Percentiles rank a stretch among this genome's conserved stretches.
Evolutionary conservation across 2,888 invertebrate genomes (phyloP).

Genomic region (Endotricha flammealis): DNA sequence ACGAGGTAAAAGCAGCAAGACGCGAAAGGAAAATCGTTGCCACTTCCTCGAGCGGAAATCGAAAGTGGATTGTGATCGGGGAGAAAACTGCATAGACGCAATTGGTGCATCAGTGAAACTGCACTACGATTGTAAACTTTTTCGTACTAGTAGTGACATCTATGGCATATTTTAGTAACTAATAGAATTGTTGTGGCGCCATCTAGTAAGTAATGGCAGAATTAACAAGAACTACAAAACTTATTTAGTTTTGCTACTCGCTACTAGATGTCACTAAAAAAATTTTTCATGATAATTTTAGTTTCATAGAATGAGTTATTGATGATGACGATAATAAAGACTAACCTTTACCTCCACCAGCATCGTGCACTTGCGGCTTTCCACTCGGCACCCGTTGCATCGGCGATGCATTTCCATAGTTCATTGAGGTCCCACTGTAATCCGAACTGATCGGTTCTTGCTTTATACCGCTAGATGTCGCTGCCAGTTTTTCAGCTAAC

Average conservation of each 20-base stretch:
- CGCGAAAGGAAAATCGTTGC: constrained; percentile 64
- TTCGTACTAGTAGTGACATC: constrained; percentile 38
- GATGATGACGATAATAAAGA: constrained; percentile 25
- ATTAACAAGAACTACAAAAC: constrained; percentile 9
- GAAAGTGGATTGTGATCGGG: constrained; percentile 62
- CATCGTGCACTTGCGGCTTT: constrained; percentile 72
- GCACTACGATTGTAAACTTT: constrained; percentile 10
- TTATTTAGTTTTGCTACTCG: constrained; percentile 23
- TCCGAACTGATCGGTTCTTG: constrained; percentile 72
- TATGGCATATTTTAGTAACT: constrained; percentile 21
- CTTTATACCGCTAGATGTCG: constrained; percentile 83
- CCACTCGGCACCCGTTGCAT: constrained; percentile 75
- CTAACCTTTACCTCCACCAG: constrained; percentile 78
- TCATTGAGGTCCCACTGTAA: constrained; percentile 71
- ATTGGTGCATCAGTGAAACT: constrained; percentile 21
- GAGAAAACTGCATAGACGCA: constrained; percentile 58
- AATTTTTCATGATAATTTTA: background rate
- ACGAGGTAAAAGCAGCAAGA: constrained; percentile 62
- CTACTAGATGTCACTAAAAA: constrained; percentile 34
- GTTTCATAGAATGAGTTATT: background rate
- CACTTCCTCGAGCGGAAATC: constrained; percentile 74
- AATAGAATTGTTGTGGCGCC: constrained; percentile 25
- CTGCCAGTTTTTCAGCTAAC: constrained; percentile 89
- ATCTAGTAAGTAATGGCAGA: constrained; percentile 31
- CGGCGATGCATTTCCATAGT: constrained; percentile 70